phyloP scores from a whole-genome alignment of 2,797 vertebrate genomes.

The Notolepis coatsorum region DNA sequence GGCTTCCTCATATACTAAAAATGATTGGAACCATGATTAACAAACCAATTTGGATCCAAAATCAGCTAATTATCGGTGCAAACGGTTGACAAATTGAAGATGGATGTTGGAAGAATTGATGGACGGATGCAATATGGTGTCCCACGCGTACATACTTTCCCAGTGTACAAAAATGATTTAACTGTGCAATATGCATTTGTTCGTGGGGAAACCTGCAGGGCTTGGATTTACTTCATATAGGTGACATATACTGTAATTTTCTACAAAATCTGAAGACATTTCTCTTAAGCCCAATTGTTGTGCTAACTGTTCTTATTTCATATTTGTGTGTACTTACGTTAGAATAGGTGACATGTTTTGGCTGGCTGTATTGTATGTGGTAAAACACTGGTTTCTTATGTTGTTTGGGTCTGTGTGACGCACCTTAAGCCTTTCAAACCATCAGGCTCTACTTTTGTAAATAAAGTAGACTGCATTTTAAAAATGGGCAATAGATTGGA shows the following conservation, averaged over 20 bases:
- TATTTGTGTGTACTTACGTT: constrained; percentile 61
- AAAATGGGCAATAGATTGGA: constrained; percentile 19
- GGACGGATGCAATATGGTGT: constrained; percentile 33
- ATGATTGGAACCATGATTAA: no score
- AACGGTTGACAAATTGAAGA: neutral
- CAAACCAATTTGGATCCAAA: neutral
- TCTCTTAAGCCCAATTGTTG: constrained; percentile 32
- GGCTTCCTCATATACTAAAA: no score
- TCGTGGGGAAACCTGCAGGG: constrained; percentile 46
- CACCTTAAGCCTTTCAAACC: constrained; percentile 54
- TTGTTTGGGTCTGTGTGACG: constrained; percentile 46
- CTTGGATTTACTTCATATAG: constrained; percentile 42
- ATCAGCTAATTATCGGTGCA: neutral
- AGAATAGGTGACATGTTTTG: constrained; percentile 48
- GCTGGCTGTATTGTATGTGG: constrained; percentile 57
- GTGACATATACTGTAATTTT: constrained; percentile 49
- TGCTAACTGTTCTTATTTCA: constrained; percentile 54
- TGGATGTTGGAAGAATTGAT: neutral
- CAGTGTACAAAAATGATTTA: constrained; percentile 24
- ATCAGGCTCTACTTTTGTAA: constrained; percentile 5
- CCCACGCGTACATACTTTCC: no score
- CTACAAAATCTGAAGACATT: constrained; percentile 52
- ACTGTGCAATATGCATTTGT: constrained; percentile 37
- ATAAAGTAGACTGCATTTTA: constrained; percentile 1
- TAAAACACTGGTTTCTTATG: constrained; percentile 52